Conservation (phyloP, 2,797 vertebrate genomes). For the Muscicapa comitata region DNA sequence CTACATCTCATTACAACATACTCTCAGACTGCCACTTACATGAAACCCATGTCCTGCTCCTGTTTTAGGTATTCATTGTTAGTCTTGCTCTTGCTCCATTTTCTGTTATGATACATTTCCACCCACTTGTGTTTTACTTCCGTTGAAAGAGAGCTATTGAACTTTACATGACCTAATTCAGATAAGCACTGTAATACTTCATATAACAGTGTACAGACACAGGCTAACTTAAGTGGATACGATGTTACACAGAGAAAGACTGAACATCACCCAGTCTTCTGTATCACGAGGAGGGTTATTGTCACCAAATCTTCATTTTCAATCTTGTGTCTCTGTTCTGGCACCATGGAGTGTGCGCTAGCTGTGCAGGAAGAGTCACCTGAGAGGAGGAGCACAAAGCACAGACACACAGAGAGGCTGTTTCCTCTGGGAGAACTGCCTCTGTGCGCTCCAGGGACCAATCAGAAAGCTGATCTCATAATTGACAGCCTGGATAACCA, state of each 20-base stretch:
- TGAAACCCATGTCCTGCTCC: neutral
- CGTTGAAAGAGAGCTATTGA: neutral
- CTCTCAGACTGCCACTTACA: neutral
- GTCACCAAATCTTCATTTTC: neutral
- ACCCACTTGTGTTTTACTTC: neutral
- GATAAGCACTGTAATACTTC: neutral
- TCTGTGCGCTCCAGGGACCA: too few relatives aligned
- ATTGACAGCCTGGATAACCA: too few relatives aligned
- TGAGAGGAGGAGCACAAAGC: too few relatives aligned
- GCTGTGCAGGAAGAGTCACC: too few relatives aligned
- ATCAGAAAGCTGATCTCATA: too few relatives aligned
- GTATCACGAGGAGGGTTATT: neutral
- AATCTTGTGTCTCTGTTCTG: neutral
- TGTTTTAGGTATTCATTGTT: neutral
- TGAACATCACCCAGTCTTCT: neutral
- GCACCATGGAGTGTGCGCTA: too few relatives aligned
- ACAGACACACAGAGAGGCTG: too few relatives aligned
- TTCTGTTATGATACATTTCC: neutral
- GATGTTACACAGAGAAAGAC: neutral
- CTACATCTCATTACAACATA: neutral
- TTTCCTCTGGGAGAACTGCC: too few relatives aligned
- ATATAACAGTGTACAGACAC: neutral
- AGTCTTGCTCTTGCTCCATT: neutral
- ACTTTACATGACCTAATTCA: neutral
- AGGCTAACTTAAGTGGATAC: neutral